phyloP scores from a whole-genome alignment of 2,888 invertebrate genomes.

The Cenopis cana region DNA sequence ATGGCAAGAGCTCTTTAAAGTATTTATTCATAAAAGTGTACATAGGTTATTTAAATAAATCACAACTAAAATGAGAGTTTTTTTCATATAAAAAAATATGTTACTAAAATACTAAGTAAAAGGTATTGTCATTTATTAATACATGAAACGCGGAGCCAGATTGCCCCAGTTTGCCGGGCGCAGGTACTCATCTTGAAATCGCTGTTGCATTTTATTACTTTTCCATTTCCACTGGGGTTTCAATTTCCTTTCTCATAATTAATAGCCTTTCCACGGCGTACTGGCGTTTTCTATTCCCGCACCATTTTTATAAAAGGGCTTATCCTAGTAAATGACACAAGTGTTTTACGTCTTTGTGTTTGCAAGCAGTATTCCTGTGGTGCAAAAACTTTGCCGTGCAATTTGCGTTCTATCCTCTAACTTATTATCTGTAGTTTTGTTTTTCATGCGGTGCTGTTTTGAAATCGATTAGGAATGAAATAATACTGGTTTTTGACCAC shows the following conservation, averaged over 20 bases:
- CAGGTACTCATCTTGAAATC: constrained; percentile 78
- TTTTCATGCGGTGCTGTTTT: constrained; percentile 22
- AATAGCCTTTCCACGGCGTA: constrained; percentile 79
- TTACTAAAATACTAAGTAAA: neutral
- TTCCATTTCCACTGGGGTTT: constrained; percentile 84
- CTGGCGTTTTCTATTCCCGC: constrained; percentile 75
- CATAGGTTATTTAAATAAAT: too few relatives aligned
- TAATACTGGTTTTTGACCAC: neutral
- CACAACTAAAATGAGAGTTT: neutral
- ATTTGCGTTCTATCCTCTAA: constrained; percentile 68
- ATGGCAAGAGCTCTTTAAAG: neutral
- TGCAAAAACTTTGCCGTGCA: constrained; percentile 74
- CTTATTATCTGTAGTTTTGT: constrained; percentile 56
- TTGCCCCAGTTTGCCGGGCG: constrained; percentile 58
- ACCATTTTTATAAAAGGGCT: constrained; percentile 50
- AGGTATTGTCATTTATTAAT: constrained; percentile 42
- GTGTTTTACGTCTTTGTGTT: constrained; percentile 7
- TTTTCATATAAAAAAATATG: neutral
- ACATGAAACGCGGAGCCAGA: constrained; percentile 49
- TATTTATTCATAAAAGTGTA: too few relatives aligned
- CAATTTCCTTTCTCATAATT: constrained; percentile 84
- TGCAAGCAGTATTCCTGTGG: constrained; percentile 61
- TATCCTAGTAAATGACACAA: neutral
- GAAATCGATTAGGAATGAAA: constrained; percentile 11
- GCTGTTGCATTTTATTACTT: constrained; percentile 85